Conservation (phyloP, 2,797 vertebrate species). For the Pipistrellus nathusii region DNA sequence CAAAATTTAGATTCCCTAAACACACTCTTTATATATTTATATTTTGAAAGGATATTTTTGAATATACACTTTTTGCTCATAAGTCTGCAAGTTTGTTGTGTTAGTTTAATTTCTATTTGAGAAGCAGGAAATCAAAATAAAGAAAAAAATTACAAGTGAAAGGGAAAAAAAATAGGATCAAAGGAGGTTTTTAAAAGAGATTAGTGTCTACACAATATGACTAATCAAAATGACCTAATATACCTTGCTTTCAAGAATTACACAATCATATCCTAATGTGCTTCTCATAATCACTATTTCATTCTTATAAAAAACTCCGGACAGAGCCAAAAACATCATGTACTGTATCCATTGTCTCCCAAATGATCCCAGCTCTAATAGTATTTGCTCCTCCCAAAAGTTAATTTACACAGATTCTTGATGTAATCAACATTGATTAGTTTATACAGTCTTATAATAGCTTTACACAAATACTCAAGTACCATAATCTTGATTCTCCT, state of each 20-base stretch:
- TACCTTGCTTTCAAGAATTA: constrained; percentile 42
- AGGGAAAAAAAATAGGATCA: constrained; percentile 15
- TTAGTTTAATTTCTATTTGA: background rate
- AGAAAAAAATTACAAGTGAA: constrained; percentile 37
- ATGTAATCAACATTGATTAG: background rate
- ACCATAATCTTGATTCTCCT: background rate
- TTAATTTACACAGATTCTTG: background rate
- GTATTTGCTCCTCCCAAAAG: background rate
- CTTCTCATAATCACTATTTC: constrained; percentile 35
- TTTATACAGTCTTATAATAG: background rate
- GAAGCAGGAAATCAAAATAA: constrained; percentile 45
- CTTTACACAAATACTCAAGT: background rate
- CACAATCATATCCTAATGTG: constrained; percentile 31
- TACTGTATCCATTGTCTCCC: background rate
- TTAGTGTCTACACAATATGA: background rate
- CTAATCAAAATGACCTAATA: background rate
- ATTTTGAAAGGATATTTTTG: background rate
- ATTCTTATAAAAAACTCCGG: constrained; percentile 1
- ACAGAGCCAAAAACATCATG: background rate
- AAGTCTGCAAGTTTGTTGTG: background rate
- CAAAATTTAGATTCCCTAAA: constrained; percentile 33
- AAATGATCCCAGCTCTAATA: background rate
- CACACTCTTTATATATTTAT: background rate
- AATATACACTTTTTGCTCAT: background rate
- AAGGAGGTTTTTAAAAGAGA: background rate